Evolutionary conservation across 2,888 invertebrate species (phyloP), one percentile per base, ranked within the genome.

Genomic region (Lepetodrilus schrolli): DNA sequence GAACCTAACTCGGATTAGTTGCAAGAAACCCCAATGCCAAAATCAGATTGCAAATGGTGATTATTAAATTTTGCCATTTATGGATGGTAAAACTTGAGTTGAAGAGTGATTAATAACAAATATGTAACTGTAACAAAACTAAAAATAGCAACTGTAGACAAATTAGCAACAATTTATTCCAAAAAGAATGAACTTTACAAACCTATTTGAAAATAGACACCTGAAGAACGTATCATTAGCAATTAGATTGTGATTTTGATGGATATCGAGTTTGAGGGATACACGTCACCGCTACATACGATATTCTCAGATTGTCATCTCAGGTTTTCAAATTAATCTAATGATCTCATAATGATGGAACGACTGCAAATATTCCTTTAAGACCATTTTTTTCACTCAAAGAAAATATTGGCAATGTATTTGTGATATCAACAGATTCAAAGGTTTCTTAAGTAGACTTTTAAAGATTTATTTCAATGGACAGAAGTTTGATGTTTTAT

Each of bases 131-230:
- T 58, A 30, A 26, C 17, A 30, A 58, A 30, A 13, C 34, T 17
- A 13, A 5, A n/a, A 7, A 30, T 58, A 30, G 34, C n/a, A 30
- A 58, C 26, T 58, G 58, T 34, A 23, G 30, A 30, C 58, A 58
- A 58, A 58, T 58, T 30, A 58, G 58, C 30, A 30, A 58, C 34
- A n/a, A 58, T 58, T 58, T 58, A 58, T 51, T 38, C 13, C 5
- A 58, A 26, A 58, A 58, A 30, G 26, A 30, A 23, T 58, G 34
- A 30, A 26, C 58, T 30, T 23, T 1, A n/a, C 8, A 20, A 26
- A 23, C 13, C 23, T n/a, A 26, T 26, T 58, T 30, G 34, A n/a
- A 26, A 1, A n/a, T n/a, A 58, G 34, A 58, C 58, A 58, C 58
- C 58, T 58, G 58, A 58, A 30, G 30, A 13, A 2, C 13, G 58